Evolutionary conservation across 2,113 vertebrate genomes (phyloP).

Genomic region (Benitochromis conjunctus): DNA sequence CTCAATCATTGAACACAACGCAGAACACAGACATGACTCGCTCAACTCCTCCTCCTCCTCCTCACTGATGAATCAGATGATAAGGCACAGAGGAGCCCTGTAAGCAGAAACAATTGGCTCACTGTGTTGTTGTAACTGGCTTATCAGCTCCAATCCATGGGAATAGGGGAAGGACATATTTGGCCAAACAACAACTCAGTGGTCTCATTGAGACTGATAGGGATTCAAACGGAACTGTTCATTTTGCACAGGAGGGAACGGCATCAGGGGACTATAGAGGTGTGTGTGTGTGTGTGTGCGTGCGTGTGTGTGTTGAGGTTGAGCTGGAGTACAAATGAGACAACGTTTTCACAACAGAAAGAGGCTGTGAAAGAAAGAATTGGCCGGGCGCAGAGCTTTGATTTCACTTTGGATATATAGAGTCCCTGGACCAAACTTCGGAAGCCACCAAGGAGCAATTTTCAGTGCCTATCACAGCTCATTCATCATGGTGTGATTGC

Average conservation of each 20-base stretch:
- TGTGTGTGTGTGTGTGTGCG: background rate
- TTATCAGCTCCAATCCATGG: slow-evolving; percentile 31
- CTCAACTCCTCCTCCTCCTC: slow-evolving; percentile 2
- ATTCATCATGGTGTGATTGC: slow-evolving; percentile 72
- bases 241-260: slow-evolving; percentile 30
- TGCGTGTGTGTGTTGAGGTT: background rate
- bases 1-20: background rate
- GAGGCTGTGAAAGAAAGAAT: slow-evolving; percentile 45
- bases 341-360: slow-evolving; percentile 52
- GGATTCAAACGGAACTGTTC: slow-evolving; percentile 39
- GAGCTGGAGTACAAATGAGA: slow-evolving; percentile 40
- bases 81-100: slow-evolving; percentile 43
- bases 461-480: slow-evolving; percentile 64
- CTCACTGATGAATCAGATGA: slow-evolving; percentile 35
- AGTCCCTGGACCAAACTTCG: slow-evolving; percentile 60
- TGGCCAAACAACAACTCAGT: slow-evolving; percentile 1
- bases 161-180: slow-evolving; percentile 35
- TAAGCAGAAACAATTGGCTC: slow-evolving; percentile 48
- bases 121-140: slow-evolving; percentile 21
- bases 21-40: background rate
- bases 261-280: background rate
- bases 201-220: slow-evolving; percentile 52
- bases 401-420: slow-evolving; percentile 68
- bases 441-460: slow-evolving; percentile 71
- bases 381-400: slow-evolving; percentile 33